Evolutionary conservation across 2,797 vertebrate species (phyloP).

Genomic region (Cottoperca gobio): DNA sequence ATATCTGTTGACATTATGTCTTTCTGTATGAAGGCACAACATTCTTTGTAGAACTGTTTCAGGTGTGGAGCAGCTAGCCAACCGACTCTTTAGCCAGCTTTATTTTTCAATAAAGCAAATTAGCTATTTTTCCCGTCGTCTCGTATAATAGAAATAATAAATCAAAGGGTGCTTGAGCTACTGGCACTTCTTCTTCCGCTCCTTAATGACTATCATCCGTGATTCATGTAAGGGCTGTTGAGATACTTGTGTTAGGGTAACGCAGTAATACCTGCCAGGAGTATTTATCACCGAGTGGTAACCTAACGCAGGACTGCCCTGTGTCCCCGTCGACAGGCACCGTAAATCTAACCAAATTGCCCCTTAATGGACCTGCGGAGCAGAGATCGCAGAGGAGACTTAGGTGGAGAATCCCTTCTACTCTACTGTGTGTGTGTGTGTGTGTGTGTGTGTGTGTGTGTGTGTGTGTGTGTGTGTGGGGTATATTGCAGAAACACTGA

Average conservation of each 20-base stretch:
- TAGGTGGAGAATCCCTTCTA: slow-evolving; percentile 56
- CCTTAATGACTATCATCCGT: slow-evolving; percentile 21
- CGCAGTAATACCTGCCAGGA: slow-evolving; percentile 33
- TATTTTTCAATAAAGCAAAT: slow-evolving; percentile 15
- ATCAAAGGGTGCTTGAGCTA: slow-evolving; percentile 18
- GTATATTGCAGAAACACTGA: slow-evolving; percentile 5
- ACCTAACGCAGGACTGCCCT: slow-evolving; percentile 40
- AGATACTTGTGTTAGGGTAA: slow-evolving; percentile 55
- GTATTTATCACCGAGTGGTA: slow-evolving; percentile 51
- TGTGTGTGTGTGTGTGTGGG: not conserved
- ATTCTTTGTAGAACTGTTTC: not conserved
- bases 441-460: not conserved
- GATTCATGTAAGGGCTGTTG: slow-evolving; percentile 43
- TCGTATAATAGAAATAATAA: slow-evolving; percentile 27
- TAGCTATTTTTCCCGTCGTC: slow-evolving; percentile 10
- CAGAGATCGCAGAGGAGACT: slow-evolving; percentile 63
- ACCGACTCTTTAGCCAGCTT: not conserved
- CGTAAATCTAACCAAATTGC: slow-evolving; percentile 67
- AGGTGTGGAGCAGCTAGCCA: not conserved
- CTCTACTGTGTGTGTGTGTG: slow-evolving; percentile 7
- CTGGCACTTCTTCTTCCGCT: slow-evolving; percentile 16
- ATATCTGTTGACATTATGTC: too few relatives aligned
- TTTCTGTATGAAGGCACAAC: not conserved
- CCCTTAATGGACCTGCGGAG: slow-evolving; percentile 62
- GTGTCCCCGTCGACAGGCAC: slow-evolving; percentile 34